Evolutionary conservation across 2,797 vertebrate genomes (phyloP), one percentile per base, ranked within the genome.

Genomic region (Peromyscus aztecus): DNA sequence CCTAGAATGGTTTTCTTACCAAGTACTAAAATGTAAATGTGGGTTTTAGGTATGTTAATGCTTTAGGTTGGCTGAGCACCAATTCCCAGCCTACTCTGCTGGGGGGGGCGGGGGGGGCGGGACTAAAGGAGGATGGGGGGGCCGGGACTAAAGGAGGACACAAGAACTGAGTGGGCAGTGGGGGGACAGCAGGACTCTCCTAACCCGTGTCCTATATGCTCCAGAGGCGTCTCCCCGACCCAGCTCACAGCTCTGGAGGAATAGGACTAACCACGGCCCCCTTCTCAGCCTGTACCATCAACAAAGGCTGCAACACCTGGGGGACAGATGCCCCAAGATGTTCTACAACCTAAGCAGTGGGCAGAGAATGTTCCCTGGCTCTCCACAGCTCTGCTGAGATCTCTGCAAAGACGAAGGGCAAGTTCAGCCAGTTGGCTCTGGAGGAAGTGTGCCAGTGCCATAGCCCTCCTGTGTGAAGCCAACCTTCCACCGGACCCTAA

Each of bases 11-110:
- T 97, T 94, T 96, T 81, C 90, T 92, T 95, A 91, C 84, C 89
- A 92, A 95, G 92, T 94, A 90, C 96, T 97, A 95, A 96, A 97
- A 97, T 89, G 94, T 97, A 97, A 94, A 95, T 94, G 96, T 87
- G n/a, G 77, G 52, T 89, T 97, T 97, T 96, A 95, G 95, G 92
- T 71, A 96, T 97, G 96, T 94, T 96, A 95, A 94, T 92, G 88
- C 95, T 96, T 97, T 11, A 6, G 80, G 94, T 59, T 90, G 94
- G 78, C 84, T 82, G 85, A 96, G 73, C 57, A 37, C 61, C 89
- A 96, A 89, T 93, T 94, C 89, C 89, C 92, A 89, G 85, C 29
- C 89, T 29, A 46, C 77, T 84, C 29, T 40, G 84, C 89, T 89
- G 14, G 14, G 65, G 65, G 93, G 91, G 93, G 93, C 2, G 49